Evolutionary conservation across 2,113 vertebrate species (phyloP).

Genomic region (Glaucomys volans): DNA sequence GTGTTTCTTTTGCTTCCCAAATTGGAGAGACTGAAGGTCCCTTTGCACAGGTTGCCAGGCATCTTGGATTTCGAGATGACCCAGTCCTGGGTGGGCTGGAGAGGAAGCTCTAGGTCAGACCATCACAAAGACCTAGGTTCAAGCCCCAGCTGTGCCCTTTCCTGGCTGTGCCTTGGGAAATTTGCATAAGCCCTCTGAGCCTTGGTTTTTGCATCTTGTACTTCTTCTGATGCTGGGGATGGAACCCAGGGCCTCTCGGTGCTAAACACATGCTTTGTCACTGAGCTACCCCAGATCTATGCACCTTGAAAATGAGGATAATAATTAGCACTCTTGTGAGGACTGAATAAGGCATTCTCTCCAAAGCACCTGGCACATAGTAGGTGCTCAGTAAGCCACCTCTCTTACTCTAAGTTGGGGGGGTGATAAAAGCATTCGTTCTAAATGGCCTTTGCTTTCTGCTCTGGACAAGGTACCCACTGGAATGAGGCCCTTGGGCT

Average conservation of each 20-base stretch:
- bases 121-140: neutral
- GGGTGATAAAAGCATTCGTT: neutral
- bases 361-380: neutral
- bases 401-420: neutral
- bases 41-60: neutral
- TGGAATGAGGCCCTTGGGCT: neutral
- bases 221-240: neutral
- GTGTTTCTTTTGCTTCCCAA: neutral
- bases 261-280: neutral
- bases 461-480: neutral
- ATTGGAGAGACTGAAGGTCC: neutral
- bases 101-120: neutral
- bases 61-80: neutral
- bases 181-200: neutral
- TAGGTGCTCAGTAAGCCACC: neutral
- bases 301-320: neutral
- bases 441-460: neutral
- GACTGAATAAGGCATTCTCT: neutral
- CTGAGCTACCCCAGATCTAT: neutral
- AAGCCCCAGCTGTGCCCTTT: neutral
- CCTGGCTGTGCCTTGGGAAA: neutral
- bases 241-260: too few relatives aligned
- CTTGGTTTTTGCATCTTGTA: neutral
- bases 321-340: neutral
- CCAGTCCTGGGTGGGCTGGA: neutral